Evolutionary conservation across 53 echinoderm and acorn worm species (phyloP).

Genomic region (Echinometra lucunter): DNA sequence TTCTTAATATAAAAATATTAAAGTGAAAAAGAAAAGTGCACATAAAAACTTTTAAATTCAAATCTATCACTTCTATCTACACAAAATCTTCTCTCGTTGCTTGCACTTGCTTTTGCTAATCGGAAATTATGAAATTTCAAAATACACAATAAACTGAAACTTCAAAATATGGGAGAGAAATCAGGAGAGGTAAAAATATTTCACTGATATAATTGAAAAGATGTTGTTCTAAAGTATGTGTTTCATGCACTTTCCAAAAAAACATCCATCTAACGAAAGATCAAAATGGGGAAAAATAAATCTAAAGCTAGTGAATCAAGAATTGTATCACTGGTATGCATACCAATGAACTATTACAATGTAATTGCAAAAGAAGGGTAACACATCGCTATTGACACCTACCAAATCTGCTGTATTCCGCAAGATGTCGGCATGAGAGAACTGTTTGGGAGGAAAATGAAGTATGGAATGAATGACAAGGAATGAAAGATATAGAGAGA

Average conservation of each 20-base stretch:
- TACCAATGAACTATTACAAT: background rate
- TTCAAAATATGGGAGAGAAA: background rate
- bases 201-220: background rate
- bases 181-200: background rate
- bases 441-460: slow-evolving; percentile 41
- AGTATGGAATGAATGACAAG: slow-evolving; percentile 33
- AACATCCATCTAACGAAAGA: background rate
- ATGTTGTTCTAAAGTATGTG: background rate
- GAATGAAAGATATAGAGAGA: background rate
- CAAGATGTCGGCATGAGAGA: slow-evolving; percentile 36
- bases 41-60: background rate
- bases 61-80: background rate
- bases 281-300: background rate
- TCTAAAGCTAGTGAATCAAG: background rate
- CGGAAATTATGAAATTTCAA: background rate
- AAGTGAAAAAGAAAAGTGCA: background rate
- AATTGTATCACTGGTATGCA: background rate
- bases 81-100: background rate
- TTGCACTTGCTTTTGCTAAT: background rate
- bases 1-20: background rate
- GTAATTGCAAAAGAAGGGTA: background rate
- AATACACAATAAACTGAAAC: background rate
- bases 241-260: background rate
- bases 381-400: slow-evolving; percentile 2
- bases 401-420: slow-evolving; percentile 59